Base-by-base conservation (phyloP, 2,113 vertebrate species). In the Dunckerocampus dactyliophorus region DNA sequence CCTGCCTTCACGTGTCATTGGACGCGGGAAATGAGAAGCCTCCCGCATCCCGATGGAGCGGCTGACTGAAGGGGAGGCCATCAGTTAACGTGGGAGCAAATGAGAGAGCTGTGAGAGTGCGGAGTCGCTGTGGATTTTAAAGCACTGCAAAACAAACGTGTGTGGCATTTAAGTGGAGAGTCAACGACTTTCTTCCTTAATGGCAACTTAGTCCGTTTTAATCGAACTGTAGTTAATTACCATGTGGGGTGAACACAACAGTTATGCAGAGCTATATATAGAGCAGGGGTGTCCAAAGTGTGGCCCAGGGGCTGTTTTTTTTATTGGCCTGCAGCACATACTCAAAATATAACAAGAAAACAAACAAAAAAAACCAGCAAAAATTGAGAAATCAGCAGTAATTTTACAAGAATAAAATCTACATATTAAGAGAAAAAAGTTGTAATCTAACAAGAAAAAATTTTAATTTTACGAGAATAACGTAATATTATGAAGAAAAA, bases 1-100 rank as follows among this genome's bases (percentile, higher is more conserved):
- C 74, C 16, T 13, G 85, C 72, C 76, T 85, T 83, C 75, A 83
- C 66, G 77, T 87, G 82, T 85, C 85, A 88, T 87, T 89, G 81
- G 76, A 78, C 47, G 66, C 22, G 55, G 79, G 71, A 82, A 86
- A 86, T 77, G 77, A 84, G 74, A 59, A 77, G 75, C 71, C 69
- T 57, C 80, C 79, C 50, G 72, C 66, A 69, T 76, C 62, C 50
- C 21, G 39, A 43, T 43, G 13, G 39, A 43, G 39, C 39, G 13
- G 78, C 66, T 63, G 60, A 78, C 79, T 58, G 39, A 43, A 43
- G 13, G 39, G 59, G 52, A 69, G 80, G 78, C 77, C 82, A 82
- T 82, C 63, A 79, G 72, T 80, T 85, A 85, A 84, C 48, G 66
- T 63, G 59, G 31, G 67, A 54, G 60, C 71, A 85, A 86, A 88